Evolutionary conservation across 2,797 vertebrate genomes (phyloP).

Genomic region (Coracias cyanogaster): DNA sequence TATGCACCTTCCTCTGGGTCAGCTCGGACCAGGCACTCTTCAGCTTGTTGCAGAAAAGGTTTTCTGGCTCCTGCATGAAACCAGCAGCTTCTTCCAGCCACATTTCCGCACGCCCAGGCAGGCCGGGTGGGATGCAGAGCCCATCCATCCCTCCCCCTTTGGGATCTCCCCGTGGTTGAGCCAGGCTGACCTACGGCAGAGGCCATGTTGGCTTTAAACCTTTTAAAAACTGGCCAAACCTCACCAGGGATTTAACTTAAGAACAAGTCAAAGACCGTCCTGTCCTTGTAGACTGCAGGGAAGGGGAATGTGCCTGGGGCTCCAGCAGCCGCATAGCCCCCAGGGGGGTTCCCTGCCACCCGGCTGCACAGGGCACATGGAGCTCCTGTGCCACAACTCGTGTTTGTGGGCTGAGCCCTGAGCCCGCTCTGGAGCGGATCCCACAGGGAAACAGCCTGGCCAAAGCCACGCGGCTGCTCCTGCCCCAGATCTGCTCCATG

Average conservation of each 20-base stretch:
- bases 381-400: rapidly evolving
- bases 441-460: neutral
- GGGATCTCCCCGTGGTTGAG: neutral
- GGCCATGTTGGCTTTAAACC: neutral
- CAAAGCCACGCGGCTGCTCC: rapidly evolving
- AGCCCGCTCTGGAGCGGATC: rapidly evolving
- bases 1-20: rapidly evolving
- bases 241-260: neutral
- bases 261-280: neutral
- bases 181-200: rapidly evolving
- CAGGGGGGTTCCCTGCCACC: neutral
- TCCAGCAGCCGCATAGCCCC: neutral
- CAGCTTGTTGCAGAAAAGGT: slow-evolving; percentile 17
- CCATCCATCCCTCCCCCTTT: rapidly evolving
- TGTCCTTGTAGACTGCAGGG: neutral
- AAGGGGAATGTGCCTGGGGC: neutral
- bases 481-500: rapidly evolving
- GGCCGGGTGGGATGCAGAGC: neutral
- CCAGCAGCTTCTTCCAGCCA: neutral
- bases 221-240: neutral
- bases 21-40: neutral
- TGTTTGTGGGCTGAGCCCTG: neutral
- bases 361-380: rapidly evolving
- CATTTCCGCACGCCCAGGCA: neutral
- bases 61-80: slow-evolving; percentile 42